Base-by-base conservation (phyloP, 1,140 invertebrate species). In the Rhyzopertha dominica region DNA sequence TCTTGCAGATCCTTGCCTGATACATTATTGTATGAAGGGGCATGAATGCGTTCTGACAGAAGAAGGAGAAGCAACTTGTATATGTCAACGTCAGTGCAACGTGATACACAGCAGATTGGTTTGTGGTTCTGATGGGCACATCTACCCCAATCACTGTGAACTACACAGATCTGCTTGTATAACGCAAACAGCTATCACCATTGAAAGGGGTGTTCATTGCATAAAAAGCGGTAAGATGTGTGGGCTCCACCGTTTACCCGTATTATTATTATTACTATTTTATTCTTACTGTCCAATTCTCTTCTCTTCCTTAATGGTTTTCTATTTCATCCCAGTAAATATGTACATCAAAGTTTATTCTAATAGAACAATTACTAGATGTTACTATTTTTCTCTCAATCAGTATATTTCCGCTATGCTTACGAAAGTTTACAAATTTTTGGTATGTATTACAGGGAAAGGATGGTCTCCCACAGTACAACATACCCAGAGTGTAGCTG, bases 131-230 rank as follows among this genome's bases (percentile, higher is more conserved):
- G 81, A 87, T 63, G 82, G 83, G 2, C 72, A 74, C 35, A 70
- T 84, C 25, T 88, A 87, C 62, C 73, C 77, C 9, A 87, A 83
- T 63, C 84, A 86, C 61, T 88, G 85, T 63, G 82, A 86, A 54
- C 70, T 88, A 25, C 84, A 87, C 59, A 69, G 81, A 28, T 73
- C 77, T 1, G 80, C 84, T 10, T 88, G 85, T 61, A 62, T 80
- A 7, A 67, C 70, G n/a, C 70, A 71, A 1, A 66, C 65, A 10
- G 67, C 73, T 31, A 77, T 87, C 29, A 72, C 73, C 35, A 72
- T 83, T 9, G 74, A 76, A 54, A 62, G 68, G 35, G 65, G 72
- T 10, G 68, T 70, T 47, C 66, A 69, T 55, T 75, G 74, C 44
- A 56, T 72, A 14, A 71, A 70, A 55, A 61, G 65, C 45, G 70